Percentiles rank a stretch among this genome's conserved stretches.
These are phyloP conservation scores for Pitta sordida DNA, from an alignment of 2,113 vertebrate genomes.

Conservation along the genomic window DNA sequence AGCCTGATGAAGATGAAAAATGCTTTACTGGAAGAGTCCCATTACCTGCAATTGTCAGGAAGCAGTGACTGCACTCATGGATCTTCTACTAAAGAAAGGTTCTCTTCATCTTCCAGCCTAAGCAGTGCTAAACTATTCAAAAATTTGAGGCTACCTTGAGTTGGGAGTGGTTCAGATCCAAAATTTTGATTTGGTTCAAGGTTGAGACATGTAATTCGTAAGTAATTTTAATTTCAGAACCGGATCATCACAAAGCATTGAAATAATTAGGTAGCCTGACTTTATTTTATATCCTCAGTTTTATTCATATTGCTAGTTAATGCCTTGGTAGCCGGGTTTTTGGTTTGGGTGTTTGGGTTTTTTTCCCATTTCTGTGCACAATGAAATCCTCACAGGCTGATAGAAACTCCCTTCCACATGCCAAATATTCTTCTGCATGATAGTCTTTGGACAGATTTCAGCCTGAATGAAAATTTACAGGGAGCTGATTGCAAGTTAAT, in stretches of 20 bases:
- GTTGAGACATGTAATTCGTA: neutral
- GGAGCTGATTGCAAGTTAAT: neutral
- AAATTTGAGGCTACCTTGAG: neutral
- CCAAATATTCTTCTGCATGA: neutral
- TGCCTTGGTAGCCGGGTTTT: neutral
- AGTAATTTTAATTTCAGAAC: neutral
- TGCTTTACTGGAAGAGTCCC: constrained; percentile 17
- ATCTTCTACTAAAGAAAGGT: neutral
- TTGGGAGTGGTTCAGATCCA: neutral
- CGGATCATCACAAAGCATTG: neutral
- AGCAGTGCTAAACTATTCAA: neutral
- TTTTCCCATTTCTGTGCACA: neutral
- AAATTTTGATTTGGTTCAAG: neutral
- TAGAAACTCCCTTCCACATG: neutral
- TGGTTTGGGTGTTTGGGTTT: no score
- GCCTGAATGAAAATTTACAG: neutral
- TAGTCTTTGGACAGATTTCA: neutral
- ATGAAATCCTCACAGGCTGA: neutral
- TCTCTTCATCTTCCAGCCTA: neutral
- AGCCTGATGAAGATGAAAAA: constrained; percentile 23
- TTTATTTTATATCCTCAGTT: neutral
- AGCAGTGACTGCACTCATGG: neutral
- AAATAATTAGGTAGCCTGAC: neutral
- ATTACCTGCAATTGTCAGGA: constrained; percentile 10
- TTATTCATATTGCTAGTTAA: neutral